phyloP scores from a whole-genome alignment of 2,888 invertebrate species.

The Folsomia manolachei region DNA sequence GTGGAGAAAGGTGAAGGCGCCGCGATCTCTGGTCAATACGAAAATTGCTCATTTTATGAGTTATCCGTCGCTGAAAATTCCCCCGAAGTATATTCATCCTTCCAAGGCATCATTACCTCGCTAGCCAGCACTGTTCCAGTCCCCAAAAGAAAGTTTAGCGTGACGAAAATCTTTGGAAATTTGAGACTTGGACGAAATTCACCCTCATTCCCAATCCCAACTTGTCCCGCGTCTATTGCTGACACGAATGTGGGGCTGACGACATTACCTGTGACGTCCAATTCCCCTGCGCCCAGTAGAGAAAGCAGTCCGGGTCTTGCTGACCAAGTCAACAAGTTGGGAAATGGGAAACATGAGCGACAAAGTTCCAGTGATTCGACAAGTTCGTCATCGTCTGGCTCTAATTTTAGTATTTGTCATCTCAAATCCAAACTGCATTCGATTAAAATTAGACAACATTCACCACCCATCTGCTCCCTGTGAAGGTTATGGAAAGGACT shows the following conservation, averaged over 20 bases:
- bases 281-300: not conserved
- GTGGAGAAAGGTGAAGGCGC: conserved; percentile 71
- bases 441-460: conserved; percentile 47
- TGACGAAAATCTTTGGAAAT: conserved; percentile 75
- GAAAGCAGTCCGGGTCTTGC: not conserved
- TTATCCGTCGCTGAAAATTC: conserved; percentile 79
- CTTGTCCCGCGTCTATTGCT: conserved; percentile 43
- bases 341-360: not conserved
- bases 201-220: conserved; percentile 37
- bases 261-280: not conserved
- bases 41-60: conserved; percentile 71
- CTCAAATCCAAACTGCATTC: conserved; percentile 48
- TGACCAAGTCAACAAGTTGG: not conserved
- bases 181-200: conserved; percentile 55
- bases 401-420: conserved; percentile 44
- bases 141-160: conserved; percentile 63
- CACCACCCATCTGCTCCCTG: conserved; percentile 48
- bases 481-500: too few species aligned
- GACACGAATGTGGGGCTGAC: conserved; percentile 34
- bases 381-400: not conserved
- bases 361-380: too few species aligned
- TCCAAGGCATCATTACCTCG: conserved; percentile 58
- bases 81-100: conserved; percentile 69
- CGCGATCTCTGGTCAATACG: conserved; percentile 61
- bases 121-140: conserved; percentile 38